These are phyloP conservation scores for Meganola albula DNA, from an alignment of 2,888 invertebrate species.

Conservation along the genomic window DNA sequence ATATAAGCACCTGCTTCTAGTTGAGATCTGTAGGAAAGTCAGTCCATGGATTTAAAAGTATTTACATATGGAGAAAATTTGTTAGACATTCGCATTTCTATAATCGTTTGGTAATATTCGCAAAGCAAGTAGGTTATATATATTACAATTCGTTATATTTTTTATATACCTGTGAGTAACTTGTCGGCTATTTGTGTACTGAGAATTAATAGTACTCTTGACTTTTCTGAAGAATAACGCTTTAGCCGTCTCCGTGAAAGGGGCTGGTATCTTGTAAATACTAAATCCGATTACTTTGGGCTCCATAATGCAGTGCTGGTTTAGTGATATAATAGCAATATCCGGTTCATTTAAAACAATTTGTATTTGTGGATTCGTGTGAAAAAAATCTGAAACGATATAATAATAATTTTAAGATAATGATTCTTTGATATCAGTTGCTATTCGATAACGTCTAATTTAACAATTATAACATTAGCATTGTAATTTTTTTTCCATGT, in stretches of 20 bases:
- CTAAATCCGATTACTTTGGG: constrained; percentile 96
- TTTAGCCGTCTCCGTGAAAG: constrained; percentile 84
- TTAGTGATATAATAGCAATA: constrained; percentile 86
- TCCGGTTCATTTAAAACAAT: constrained; percentile 82
- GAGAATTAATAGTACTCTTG: constrained; percentile 91
- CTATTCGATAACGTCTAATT: no score
- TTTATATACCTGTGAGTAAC: constrained; percentile 75
- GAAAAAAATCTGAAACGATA: constrained; percentile 85
- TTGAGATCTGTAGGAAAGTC: constrained; percentile 81
- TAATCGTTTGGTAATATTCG: neutral
- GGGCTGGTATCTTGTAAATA: constrained; percentile 85
- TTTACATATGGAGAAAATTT: neutral
- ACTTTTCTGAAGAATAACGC: constrained; percentile 90
- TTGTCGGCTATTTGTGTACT: constrained; percentile 94
- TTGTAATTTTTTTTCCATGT: no score
- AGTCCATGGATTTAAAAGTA: neutral
- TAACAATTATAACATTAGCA: no score
- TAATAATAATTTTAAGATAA: neutral
- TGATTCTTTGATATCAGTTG: no score
- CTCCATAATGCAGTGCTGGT: constrained; percentile 94
- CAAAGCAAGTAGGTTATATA: neutral
- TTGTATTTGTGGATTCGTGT: constrained; percentile 94
- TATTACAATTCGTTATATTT: neutral
- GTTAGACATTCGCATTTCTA: neutral
- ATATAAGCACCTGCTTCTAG: constrained; percentile 90